These are phyloP conservation scores for Orthonychiurus folsomi DNA, from an alignment of 2,888 invertebrate genomes.

Conservation along the genomic window DNA sequence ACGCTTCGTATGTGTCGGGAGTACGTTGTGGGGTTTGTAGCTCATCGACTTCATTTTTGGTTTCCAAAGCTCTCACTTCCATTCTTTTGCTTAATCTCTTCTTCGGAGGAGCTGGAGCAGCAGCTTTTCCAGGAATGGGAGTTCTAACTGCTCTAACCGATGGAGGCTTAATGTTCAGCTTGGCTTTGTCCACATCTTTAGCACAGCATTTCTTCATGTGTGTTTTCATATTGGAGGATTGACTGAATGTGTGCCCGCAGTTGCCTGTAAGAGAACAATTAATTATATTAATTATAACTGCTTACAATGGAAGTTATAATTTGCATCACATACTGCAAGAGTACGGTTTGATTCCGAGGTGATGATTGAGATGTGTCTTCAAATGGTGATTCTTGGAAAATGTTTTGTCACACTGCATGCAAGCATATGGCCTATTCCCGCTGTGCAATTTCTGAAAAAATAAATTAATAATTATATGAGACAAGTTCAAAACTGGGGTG, in stretches of 20 bases:
- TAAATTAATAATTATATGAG: conserved; percentile 9
- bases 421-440: conserved; percentile 71
- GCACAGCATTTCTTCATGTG: conserved; percentile 75
- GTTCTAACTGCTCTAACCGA: conserved; percentile 20
- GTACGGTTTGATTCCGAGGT: conserved; percentile 33
- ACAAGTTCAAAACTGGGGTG: not conserved
- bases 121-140: not conserved
- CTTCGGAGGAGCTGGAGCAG: not conserved
- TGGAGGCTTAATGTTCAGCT: conserved; percentile 26
- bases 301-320: not conserved
- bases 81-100: not conserved
- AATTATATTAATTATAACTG: conserved; percentile 2
- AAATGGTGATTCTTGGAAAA: conserved; percentile 52
- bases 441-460: conserved; percentile 60
- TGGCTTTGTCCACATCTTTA: no score
- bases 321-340: no score
- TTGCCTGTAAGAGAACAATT: conserved; percentile 36
- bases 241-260: conserved; percentile 59
- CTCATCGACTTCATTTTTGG: not conserved
- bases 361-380: conserved; percentile 40
- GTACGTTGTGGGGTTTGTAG: no score
- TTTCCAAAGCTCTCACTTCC: not conserved
- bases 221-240: conserved; percentile 78
- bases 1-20: not conserved
- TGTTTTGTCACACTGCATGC: conserved; percentile 61